Base-by-base conservation (phyloP, 1,140 invertebrate genomes). In the Brachystomella parvula region DNA sequence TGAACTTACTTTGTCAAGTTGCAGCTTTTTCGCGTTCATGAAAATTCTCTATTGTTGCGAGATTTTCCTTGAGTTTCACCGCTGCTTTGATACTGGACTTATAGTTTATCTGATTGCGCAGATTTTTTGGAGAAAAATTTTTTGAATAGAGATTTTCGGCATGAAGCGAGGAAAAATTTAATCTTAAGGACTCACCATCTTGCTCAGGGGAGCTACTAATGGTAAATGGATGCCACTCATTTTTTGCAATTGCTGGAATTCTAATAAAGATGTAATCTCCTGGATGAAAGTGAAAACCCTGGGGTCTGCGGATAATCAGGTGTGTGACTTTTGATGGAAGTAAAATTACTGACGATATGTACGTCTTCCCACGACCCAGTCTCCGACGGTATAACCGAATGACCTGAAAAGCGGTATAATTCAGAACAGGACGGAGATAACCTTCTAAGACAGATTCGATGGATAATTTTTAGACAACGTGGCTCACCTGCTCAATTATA, bases 191-290 rank as follows among this genome's bases (percentile, higher is more conserved):
- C 69, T 75, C 73, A 92, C 91, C 90, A 82, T 89, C 86, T 77
- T 94, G 87, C 80, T 97, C 94, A 0, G 94, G 94, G 21, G 93
- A 92, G 74, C 91, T 94, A 79, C 92, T 95, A 70, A 97, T 91
- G 1, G 94, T 96, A 74, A 98, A 96, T 0, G 94, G 94, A 85
- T 97, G 94, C 93, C 93, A 97, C 79, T 97, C 94, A 75, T 91
- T 93, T 61, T 85, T 86, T 0, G 94, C 92, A 69, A 97, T 94
- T 2, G 83, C 84, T 0, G 94, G 94, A 64, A 98, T 89, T 76
- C 94, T 93, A 0, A 96, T 86, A 74, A 94, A 97, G 17, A 96
- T 85, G 75, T 96, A 98, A 79, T 97, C 95, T 0, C 94, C 95
- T 0, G 94, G 91, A 76, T 88, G 86, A 77, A 89, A 97, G 71